Conservation (phyloP, 1,140 invertebrate genomes). For the Solenopsis invicta region DNA sequence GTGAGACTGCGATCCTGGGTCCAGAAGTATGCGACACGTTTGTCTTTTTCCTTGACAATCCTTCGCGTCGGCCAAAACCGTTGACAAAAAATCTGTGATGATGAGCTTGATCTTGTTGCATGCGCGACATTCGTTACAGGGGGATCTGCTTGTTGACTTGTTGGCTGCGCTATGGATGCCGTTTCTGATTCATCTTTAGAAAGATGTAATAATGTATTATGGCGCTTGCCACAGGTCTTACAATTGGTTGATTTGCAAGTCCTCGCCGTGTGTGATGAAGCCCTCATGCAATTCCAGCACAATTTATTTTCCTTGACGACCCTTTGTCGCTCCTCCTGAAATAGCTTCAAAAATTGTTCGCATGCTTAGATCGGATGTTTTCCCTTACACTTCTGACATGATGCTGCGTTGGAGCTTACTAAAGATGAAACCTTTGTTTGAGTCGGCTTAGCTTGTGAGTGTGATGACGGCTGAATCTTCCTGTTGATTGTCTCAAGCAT, state of each 20-base stretch:
- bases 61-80: neutral
- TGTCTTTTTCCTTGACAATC: neutral
- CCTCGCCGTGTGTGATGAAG: too few relatives aligned
- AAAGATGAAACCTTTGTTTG: neutral
- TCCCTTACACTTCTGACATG: neutral
- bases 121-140: neutral
- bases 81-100: neutral
- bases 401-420: neutral
- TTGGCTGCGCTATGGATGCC: too few relatives aligned
- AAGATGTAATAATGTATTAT: neutral
- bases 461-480: neutral
- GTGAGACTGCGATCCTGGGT: neutral
- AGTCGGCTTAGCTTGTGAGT: neutral
- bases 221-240: too few relatives aligned
- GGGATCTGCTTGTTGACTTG: too few relatives aligned
- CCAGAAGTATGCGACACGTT: neutral
- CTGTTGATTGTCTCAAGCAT: neutral
- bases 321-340: too few relatives aligned
- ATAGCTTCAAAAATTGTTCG: too few relatives aligned
- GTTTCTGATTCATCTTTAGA: neutral
- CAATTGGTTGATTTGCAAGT: too few relatives aligned
- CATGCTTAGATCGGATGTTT: too few relatives aligned
- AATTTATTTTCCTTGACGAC: too few relatives aligned
- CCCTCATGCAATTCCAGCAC: too few relatives aligned
- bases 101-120: too few relatives aligned